These are phyloP conservation scores for Turritopsis rubra DNA, from an alignment of 30 jellyfish, hydroid and myxozoan species.

Conservation along the genomic window DNA sequence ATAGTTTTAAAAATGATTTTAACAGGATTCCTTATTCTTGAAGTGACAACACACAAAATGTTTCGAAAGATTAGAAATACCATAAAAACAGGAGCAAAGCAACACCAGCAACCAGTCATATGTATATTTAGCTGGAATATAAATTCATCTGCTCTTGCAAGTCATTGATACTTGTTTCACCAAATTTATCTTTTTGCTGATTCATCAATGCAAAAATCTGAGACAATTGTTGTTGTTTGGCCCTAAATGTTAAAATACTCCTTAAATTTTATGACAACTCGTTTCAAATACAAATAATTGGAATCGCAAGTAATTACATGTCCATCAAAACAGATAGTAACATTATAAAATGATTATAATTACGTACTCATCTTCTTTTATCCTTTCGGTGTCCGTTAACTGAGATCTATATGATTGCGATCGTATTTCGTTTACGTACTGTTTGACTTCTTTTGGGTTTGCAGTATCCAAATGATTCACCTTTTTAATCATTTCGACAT, in stretches of 20 bases:
- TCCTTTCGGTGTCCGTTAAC: not conserved
- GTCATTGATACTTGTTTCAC: slow-evolving; percentile 21
- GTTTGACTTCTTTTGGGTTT: slow-evolving; percentile 16
- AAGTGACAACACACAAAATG: not conserved
- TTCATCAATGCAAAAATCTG: slow-evolving; percentile 26
- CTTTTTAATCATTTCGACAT: not conserved
- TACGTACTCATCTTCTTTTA: slow-evolving; percentile 16
- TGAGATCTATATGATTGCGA: slow-evolving; percentile 14
- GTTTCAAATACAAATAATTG: not conserved
- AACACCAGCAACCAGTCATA: not conserved
- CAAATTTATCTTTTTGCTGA: slow-evolving; percentile 20
- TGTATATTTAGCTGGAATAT: not conserved
- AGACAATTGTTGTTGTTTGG: slow-evolving; percentile 13
- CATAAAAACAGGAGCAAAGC: not conserved
- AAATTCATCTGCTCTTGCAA: slow-evolving; percentile 21
- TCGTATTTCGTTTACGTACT: slow-evolving; percentile 18
- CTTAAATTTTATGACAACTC: not conserved
- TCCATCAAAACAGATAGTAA: not conserved
- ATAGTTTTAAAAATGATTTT: not conserved
- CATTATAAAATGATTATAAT: not conserved
- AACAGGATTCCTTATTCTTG: not conserved
- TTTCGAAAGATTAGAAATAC: not conserved
- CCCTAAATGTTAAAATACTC: not conserved
- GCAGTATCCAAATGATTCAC: slow-evolving; percentile 9
- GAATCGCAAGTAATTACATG: not conserved